Conservation (phyloP, 2,113 vertebrate species). For the Malurus elegans region DNA sequence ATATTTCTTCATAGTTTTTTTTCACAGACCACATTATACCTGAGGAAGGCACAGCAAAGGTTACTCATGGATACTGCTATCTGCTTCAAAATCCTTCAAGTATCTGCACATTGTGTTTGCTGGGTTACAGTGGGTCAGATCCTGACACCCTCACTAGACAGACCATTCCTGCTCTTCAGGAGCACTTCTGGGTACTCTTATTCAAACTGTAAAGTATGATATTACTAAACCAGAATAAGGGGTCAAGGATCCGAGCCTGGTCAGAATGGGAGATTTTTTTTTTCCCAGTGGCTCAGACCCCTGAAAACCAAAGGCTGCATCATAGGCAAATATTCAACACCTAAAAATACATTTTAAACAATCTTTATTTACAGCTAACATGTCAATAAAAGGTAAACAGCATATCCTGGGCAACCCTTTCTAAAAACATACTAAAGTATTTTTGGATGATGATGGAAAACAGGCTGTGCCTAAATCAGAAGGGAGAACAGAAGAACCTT, state of each 20-base stretch:
- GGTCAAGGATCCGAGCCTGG: not conserved
- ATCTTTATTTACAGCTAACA: not conserved
- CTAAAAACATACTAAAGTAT: not conserved
- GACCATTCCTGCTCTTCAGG: not conserved
- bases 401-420: not conserved
- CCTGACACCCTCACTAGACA: not conserved
- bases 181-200: not conserved
- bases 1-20: not conserved
- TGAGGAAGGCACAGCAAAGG: not conserved
- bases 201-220: not conserved
- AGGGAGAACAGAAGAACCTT: slow-evolving; percentile 23
- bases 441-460: not conserved
- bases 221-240: not conserved
- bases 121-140: not conserved
- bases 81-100: not conserved
- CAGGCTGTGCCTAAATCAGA: not conserved
- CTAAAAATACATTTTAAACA: not conserved
- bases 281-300: not conserved
- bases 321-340: not conserved
- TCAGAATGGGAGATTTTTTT: not conserved
- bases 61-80: not conserved
- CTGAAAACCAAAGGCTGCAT: not conserved
- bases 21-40: not conserved
- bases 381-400: not conserved
- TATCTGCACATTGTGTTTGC: not conserved